phyloP scores from a whole-genome alignment of 2,888 invertebrate species.

The Pristionchus fissidentatus region DNA sequence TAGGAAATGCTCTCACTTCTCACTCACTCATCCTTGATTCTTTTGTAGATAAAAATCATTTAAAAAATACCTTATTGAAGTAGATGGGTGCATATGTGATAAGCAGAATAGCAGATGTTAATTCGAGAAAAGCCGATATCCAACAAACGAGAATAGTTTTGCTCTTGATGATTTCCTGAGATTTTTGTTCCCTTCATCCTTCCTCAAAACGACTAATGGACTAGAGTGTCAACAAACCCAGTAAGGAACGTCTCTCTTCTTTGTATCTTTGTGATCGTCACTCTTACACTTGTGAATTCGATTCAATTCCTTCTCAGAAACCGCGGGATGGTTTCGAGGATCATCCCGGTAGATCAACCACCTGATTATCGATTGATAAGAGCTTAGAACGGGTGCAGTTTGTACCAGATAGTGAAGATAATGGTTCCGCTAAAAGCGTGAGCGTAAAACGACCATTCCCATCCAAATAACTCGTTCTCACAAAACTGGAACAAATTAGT shows the following conservation, averaged over 20 bases:
- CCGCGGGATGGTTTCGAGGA: neutral
- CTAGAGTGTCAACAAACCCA: neutral
- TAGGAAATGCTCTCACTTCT: too few relatives aligned
- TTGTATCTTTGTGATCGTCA: neutral
- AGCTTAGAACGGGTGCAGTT: neutral
- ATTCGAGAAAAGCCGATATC: conserved; percentile 7
- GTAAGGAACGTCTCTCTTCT: conserved; percentile 12
- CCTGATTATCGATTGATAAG: neutral
- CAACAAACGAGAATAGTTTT: conserved; percentile 20
- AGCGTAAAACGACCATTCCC: conserved; percentile 23
- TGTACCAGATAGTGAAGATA: neutral
- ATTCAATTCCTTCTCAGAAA: neutral
- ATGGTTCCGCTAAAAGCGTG: neutral
- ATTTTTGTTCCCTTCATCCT: too few relatives aligned
- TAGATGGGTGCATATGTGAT: conserved; percentile 33
- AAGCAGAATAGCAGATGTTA: neutral
- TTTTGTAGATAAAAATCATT: neutral
- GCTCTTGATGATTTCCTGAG: neutral
- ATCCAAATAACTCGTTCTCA: neutral
- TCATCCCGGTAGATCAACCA: conserved; percentile 21
- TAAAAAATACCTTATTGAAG: conserved; percentile 36
- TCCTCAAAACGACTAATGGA: too few relatives aligned
- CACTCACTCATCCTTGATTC: neutral
- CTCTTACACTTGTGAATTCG: neutral
- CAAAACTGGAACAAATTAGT: neutral